Conservation (phyloP, 92 coral and sea anemone genomes). For the Galaxea fascicularis region DNA sequence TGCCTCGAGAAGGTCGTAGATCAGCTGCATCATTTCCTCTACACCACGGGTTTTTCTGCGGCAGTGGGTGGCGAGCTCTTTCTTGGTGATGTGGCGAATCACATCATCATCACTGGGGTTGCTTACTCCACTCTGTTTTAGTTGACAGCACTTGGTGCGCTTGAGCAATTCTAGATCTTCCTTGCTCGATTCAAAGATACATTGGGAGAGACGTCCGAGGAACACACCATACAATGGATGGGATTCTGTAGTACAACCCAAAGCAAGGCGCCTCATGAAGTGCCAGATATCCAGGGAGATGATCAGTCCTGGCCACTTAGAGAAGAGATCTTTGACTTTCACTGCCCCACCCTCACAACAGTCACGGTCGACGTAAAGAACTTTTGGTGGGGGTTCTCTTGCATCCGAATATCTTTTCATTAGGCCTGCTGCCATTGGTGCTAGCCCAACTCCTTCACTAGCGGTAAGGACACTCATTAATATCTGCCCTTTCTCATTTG, state of each 20-base stretch:
- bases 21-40: not conserved
- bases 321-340: conserved; percentile 24
- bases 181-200: conserved; percentile 60
- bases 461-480: conserved; percentile 44
- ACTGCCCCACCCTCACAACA: conserved; percentile 53
- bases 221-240: conserved; percentile 67
- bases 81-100: conserved; percentile 17
- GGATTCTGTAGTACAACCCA: conserved; percentile 65
- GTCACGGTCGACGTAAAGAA: conserved; percentile 37
- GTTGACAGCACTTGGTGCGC: conserved; percentile 27
- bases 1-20: conserved; percentile 46
- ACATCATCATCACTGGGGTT: conserved; percentile 39
- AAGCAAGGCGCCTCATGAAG: conserved; percentile 67
- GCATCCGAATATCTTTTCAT: conserved; percentile 31
- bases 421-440: conserved; percentile 22
- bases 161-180: conserved; percentile 53
- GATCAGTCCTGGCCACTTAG: conserved; percentile 11
- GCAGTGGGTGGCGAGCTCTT: conserved; percentile 67
- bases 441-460: conserved; percentile 44
- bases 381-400: conserved; percentile 31
- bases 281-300: conserved; percentile 54
- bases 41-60: conserved; percentile 60
- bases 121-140: not conserved
- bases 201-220: conserved; percentile 58
- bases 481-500: conserved; percentile 45